These are phyloP conservation scores for Murina feae DNA, from an alignment of 2,113 vertebrate genomes.

Conservation along the genomic window DNA sequence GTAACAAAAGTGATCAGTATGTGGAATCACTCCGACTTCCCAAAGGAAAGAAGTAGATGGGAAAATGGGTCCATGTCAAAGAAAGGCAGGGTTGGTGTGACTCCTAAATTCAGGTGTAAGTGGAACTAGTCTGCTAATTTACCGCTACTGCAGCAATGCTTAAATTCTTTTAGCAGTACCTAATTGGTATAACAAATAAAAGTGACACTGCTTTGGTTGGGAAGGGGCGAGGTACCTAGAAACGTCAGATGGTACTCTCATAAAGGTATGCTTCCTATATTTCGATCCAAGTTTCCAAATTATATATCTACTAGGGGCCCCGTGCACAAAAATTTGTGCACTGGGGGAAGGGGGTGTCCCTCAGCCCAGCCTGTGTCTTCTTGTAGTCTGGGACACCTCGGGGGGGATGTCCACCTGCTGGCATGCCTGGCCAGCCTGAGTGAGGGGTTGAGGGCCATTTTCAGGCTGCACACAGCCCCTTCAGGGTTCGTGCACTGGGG, in stretches of 20 bases:
- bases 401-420: too few relatives aligned
- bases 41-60: neutral
- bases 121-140: neutral
- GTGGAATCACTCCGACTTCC: neutral
- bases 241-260: neutral
- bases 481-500: too few relatives aligned
- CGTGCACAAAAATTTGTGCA: too few relatives aligned
- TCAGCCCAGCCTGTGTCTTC: too few relatives aligned
- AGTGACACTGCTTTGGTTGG: neutral
- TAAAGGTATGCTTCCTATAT: neutral
- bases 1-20: neutral
- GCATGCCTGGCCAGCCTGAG: too few relatives aligned
- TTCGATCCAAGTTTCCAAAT: neutral
- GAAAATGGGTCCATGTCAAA: neutral
- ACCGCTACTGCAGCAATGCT: neutral
- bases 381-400: too few relatives aligned
- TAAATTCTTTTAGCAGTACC: neutral
- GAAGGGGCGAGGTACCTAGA: neutral
- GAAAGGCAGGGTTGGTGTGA: neutral
- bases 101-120: neutral
- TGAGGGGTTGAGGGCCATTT: too few relatives aligned
- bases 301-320: too few relatives aligned
- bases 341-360: too few relatives aligned
- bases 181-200: neutral
- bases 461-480: too few relatives aligned